Evolutionary conservation across 2,888 invertebrate species (phyloP).

Genomic region (Silvanus unidentatus): DNA sequence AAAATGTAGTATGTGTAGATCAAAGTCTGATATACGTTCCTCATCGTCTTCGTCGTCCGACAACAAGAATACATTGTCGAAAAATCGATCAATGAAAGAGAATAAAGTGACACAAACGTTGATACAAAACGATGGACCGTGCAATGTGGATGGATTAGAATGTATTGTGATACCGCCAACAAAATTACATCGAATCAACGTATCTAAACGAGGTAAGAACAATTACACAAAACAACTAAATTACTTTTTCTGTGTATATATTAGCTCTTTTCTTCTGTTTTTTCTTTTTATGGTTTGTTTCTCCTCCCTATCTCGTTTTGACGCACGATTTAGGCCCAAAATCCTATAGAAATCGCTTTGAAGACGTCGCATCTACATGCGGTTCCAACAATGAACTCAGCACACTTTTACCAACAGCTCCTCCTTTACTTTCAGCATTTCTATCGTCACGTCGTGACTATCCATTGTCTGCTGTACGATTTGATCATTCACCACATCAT

Average conservation of each 20-base stretch:
- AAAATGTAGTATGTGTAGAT: conserved; percentile 36
- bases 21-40: conserved; percentile 16
- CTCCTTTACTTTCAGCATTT: conserved; percentile 56
- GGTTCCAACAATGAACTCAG: conserved; percentile 60
- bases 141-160: conserved; percentile 37
- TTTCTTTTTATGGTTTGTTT: not conserved
- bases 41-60: conserved; percentile 21
- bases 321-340: too few relatives aligned
- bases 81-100: conserved; percentile 34
- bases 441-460: conserved; percentile 57
- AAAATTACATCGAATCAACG: conserved; percentile 7
- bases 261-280: not conserved
- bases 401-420: conserved; percentile 52
- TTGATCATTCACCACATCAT: conserved; percentile 1
- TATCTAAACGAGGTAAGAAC: conserved; percentile 15
- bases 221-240: too few relatives aligned
- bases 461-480: conserved; percentile 43
- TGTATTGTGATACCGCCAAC: conserved; percentile 10
- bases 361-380: conserved; percentile 49
- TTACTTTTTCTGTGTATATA: not conserved
- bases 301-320: too few relatives aligned
- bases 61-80: conserved; percentile 5
- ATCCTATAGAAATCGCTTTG: conserved; percentile 38
- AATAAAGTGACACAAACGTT: conserved; percentile 36
- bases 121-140: conserved; percentile 24